Evolutionary conservation across 53 echinoderm and acorn worm species (phyloP).

Genomic region (Antedon mediterranea): DNA sequence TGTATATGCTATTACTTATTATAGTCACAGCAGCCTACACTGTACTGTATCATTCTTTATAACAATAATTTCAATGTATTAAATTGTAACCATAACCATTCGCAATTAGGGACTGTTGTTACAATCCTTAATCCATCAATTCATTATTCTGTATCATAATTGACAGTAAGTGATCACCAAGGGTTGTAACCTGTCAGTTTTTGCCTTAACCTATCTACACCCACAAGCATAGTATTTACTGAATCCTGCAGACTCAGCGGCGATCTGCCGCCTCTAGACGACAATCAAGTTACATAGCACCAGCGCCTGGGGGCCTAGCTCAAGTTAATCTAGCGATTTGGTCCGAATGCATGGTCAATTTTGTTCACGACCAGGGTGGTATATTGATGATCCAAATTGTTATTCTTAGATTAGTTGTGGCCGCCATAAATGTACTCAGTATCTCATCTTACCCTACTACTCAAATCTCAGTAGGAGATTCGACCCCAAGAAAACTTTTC

Average conservation of each 20-base stretch:
- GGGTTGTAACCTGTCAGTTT: slow-evolving; percentile 1
- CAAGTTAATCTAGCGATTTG: background rate
- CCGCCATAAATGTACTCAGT: background rate
- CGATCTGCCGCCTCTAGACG: background rate
- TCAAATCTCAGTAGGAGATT: background rate
- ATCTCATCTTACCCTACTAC: background rate
- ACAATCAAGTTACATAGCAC: background rate
- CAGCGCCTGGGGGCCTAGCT: background rate
- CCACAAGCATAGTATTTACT: background rate
- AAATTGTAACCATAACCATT: no score
- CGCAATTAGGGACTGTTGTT: background rate
- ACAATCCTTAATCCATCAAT: background rate
- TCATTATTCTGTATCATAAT: background rate
- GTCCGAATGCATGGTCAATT: background rate
- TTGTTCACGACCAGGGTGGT: background rate
- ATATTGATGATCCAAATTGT: background rate
- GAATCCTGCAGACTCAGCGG: background rate
- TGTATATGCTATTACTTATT: no score
- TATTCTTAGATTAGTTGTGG: background rate
- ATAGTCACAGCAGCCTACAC: no score
- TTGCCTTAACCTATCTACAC: background rate
- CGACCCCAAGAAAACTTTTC: background rate
- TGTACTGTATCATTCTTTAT: no score
- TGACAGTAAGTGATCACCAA: background rate
- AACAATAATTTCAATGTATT: no score